A percentile compares a stretch with the other conserved stretches of the same genome.
These are phyloP conservation scores for Melierax canorus DNA, from an alignment of 2,113 vertebrate species.

Conservation along the genomic window DNA sequence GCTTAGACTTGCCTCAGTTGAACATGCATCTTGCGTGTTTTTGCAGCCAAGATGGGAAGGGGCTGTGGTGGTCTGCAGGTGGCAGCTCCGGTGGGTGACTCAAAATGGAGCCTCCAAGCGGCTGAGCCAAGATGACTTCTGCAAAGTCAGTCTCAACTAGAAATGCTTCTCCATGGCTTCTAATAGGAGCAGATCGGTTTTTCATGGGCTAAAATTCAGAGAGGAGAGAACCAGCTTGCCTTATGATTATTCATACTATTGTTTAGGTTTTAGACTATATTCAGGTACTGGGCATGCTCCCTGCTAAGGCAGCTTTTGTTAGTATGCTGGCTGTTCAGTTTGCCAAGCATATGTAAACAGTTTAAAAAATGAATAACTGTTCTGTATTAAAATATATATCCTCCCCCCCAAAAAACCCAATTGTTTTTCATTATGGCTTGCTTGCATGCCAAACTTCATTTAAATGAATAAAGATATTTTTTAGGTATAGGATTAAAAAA, in stretches of 20 bases:
- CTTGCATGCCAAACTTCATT: slow-evolving; percentile 63
- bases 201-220: slow-evolving; percentile 3
- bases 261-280: neutral
- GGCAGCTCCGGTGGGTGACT: slow-evolving; percentile 11
- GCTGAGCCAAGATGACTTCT: neutral
- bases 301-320: neutral
- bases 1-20: neutral
- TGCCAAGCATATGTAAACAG: slow-evolving; percentile 62
- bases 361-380: slow-evolving; percentile 69
- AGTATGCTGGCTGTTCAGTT: neutral
- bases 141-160: neutral
- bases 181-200: neutral
- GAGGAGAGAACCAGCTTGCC: neutral
- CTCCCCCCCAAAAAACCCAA: neutral
- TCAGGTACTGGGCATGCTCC: neutral
- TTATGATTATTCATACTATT: neutral
- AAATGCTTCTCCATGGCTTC: neutral
- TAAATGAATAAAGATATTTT: slow-evolving; percentile 57
- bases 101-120: neutral
- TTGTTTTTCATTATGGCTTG: slow-evolving; percentile 63
- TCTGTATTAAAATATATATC: slow-evolving; percentile 58
- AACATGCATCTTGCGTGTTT: neutral
- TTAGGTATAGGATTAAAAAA: slow-evolving; percentile 47
- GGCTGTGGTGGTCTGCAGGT: rapidly evolving
- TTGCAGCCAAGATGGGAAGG: neutral